Base-by-base conservation (phyloP, 2,797 vertebrate species). In the Poeciliopsis presidionis region DNA sequence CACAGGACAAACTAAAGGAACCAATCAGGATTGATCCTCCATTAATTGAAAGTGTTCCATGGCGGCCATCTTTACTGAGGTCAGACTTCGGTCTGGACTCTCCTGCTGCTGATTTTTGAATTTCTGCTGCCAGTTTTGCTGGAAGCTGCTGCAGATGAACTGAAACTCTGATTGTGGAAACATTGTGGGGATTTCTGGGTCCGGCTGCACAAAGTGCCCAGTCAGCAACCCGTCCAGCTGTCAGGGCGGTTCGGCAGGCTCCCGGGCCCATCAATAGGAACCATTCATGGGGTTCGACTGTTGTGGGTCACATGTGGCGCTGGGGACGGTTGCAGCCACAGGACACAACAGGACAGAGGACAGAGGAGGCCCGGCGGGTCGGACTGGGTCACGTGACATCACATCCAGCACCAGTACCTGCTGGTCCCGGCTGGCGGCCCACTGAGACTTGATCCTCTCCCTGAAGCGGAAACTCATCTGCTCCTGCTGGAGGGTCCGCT, bases 381-480 rank as follows among this genome's bases (percentile, higher is more conserved):
- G 1, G 3, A 22, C 22, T 2, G 46, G 28, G 61, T 53, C 61
- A 11, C n/a, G 7, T 51, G 20, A 51, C 49, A 2, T 22, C 49
- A 51, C 2, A 25, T 41, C 18, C 8, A 28, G 28, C 22, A 25
- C 33, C 36, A 18, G 11, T 91, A 95, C 94, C 92, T 94, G 89
- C 71, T 94, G 77, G 0, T 87, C 87, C 36, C 61, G 74, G 39
- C 78, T 47, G 22, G 61, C 49, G 22, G 70, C 74, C 0, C 78
- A 75, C 53, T 92, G 90, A 82, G 75, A 86, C 83, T 79, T 91
- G 83, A 95, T 72, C 88, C 87, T 93, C 89, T 95, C 89, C 59
- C 86, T 95, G 92, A 92, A 95, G 7, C 90, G 81, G 13, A 96
- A 93, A 77, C 94, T 95, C 93, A 95, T 90, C 90, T 92, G 90